These are phyloP conservation scores for Euura lappo DNA, from an alignment of 1,140 invertebrate species.

Conservation along the genomic window DNA sequence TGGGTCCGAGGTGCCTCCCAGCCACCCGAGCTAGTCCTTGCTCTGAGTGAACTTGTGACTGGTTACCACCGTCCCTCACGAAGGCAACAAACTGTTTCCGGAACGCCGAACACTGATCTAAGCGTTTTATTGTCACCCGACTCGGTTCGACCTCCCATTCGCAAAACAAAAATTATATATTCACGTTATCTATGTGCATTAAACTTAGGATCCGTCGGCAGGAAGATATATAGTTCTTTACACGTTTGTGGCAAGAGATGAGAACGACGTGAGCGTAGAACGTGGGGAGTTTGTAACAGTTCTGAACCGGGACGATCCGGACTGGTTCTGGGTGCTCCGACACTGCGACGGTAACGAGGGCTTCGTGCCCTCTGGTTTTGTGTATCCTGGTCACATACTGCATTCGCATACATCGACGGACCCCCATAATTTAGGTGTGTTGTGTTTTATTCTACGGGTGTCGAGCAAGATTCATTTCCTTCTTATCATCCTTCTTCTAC, in stretches of 20 bases:
- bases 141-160: no score
- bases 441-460: slow-evolving; percentile 13
- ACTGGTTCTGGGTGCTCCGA: slow-evolving; percentile 95
- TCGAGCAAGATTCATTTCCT: no score
- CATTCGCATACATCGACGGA: slow-evolving; percentile 55
- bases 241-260: slow-evolving; percentile 90
- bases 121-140: no score
- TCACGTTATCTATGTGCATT: slow-evolving; percentile 24
- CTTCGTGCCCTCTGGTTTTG: slow-evolving; percentile 94
- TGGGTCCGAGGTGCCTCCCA: no score
- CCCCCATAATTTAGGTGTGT: slow-evolving; percentile 47
- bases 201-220: slow-evolving; percentile 72
- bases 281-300: slow-evolving; percentile 94
- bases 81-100: no score
- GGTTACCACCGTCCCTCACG: no score
- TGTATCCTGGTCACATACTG: slow-evolving; percentile 76
- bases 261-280: slow-evolving; percentile 94
- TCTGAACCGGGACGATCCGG: slow-evolving; percentile 90
- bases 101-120: no score
- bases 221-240: slow-evolving; percentile 92
- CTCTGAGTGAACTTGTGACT: not conserved
- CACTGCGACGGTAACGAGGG: slow-evolving; percentile 90
- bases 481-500: no score
- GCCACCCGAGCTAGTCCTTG: not conserved
- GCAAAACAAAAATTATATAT: no score